Percentiles rank a stretch among this genome's conserved stretches.
phyloP scores from a whole-genome alignment of 2,888 invertebrate species.

The Eudasyphora cyanicolor region DNA sequence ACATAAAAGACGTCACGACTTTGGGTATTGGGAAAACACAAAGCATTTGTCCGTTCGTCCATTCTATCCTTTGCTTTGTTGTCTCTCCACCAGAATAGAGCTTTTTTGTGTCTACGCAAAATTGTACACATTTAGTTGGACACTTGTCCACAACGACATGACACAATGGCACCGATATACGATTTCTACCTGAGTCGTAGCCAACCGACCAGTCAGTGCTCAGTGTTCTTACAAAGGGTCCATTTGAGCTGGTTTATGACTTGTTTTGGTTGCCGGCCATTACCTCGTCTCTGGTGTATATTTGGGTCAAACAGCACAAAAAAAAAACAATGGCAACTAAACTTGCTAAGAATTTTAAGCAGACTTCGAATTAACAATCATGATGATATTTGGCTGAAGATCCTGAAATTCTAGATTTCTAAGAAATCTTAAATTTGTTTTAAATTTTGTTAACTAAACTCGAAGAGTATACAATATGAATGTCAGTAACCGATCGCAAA shows the following conservation, averaged over 20 bases:
- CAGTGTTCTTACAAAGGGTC: background rate
- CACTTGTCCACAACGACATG: background rate
- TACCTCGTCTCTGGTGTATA: background rate
- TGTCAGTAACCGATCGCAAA: too few species aligned
- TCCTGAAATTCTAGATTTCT: too few species aligned
- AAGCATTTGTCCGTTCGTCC: too few species aligned
- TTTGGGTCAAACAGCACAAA: too few species aligned
- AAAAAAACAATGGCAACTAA: background rate
- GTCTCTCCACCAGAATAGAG: too few species aligned
- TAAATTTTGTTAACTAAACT: too few species aligned
- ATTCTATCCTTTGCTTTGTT: background rate
- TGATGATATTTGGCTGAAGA: too few species aligned
- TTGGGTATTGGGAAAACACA: too few species aligned
- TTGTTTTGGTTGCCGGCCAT: conserved; percentile 25
- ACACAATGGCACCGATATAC: background rate
- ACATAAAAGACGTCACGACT: background rate
- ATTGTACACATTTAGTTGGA: conserved; percentile 1
- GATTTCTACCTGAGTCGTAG: background rate
- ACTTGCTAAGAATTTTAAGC: conserved; percentile 37
- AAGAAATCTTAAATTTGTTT: too few species aligned
- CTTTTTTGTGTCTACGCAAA: conserved; percentile 17
- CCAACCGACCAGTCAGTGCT: background rate
- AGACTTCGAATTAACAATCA: conserved; percentile 20
- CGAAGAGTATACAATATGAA: too few species aligned
- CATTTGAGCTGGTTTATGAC: conserved; percentile 22